These are phyloP conservation scores for Scaptodrosophila lebanonensis DNA, from an alignment of 1,140 invertebrate genomes.

Conservation along the genomic window DNA sequence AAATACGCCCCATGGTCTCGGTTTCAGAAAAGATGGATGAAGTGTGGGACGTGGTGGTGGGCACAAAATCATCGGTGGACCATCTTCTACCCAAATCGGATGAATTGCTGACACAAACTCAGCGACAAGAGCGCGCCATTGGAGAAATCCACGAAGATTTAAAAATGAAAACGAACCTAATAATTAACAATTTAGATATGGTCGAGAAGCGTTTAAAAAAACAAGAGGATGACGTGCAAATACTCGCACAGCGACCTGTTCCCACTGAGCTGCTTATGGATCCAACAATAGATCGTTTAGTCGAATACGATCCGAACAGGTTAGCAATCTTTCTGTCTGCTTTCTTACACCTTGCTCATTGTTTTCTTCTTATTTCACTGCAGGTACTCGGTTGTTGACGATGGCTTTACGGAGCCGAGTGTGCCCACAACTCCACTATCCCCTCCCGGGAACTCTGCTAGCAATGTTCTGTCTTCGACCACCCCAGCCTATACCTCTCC, in stretches of 20 bases:
- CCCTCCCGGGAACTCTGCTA: slow-evolving; percentile 13
- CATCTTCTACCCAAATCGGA: slow-evolving; percentile 90
- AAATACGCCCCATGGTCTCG: slow-evolving; percentile 89
- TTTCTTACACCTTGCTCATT: neutral
- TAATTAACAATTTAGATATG: slow-evolving; percentile 90
- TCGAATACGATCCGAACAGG: slow-evolving; percentile 85
- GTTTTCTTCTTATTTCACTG: slow-evolving; percentile 5
- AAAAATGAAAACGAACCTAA: slow-evolving; percentile 88
- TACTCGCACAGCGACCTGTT: slow-evolving; percentile 83
- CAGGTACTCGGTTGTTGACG: slow-evolving; percentile 64
- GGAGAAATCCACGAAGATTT: slow-evolving; percentile 91
- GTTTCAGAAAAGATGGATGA: slow-evolving; percentile 93
- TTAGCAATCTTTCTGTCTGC: slow-evolving; percentile 58
- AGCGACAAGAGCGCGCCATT: slow-evolving; percentile 90
- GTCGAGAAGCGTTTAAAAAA: slow-evolving; percentile 90
- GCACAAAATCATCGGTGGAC: slow-evolving; percentile 90
- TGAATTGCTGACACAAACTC: slow-evolving; percentile 89
- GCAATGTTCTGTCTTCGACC: slow-evolving; percentile 24
- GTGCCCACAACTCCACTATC: slow-evolving; percentile 52
- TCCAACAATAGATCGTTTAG: slow-evolving; percentile 85
- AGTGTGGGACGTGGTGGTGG: slow-evolving; percentile 91
- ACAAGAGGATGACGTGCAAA: slow-evolving; percentile 83
- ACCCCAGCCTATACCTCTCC: slow-evolving; percentile 17
- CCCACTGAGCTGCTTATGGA: slow-evolving; percentile 85
- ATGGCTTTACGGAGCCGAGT: slow-evolving; percentile 66